phyloP scores from a whole-genome alignment of 2,797 vertebrate species.

The Neomorphus geoffroyi region DNA sequence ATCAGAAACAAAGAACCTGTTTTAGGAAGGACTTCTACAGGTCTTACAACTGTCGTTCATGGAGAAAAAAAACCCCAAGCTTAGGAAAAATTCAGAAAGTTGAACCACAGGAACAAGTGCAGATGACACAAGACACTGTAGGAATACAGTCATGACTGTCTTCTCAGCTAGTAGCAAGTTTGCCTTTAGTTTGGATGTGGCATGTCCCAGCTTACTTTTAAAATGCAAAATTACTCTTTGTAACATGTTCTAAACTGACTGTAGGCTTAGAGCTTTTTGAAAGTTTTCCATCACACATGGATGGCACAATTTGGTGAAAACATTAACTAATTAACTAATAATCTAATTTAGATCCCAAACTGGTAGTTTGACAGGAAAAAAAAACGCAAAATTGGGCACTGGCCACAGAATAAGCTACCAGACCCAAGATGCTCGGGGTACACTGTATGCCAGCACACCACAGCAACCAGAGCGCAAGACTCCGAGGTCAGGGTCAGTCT shows the following conservation, averaged over 20 bases:
- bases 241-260: background rate
- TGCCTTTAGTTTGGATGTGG: background rate
- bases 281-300: background rate
- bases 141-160: background rate
- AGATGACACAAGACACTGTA: background rate
- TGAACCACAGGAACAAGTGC: background rate
- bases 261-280: background rate
- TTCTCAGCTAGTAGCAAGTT: background rate
- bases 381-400: background rate
- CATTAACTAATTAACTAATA: background rate
- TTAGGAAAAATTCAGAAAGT: background rate
- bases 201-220: background rate
- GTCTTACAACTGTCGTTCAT: too few species aligned
- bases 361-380: background rate
- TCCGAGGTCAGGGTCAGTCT: background rate
- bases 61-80: too few species aligned
- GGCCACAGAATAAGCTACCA: background rate
- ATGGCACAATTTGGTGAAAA: background rate
- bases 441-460: background rate
- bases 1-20: background rate
- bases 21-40: too few species aligned
- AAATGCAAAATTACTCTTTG: background rate
- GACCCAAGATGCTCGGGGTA: accelerated
- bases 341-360: background rate
- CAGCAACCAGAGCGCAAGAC: background rate